Percentiles rank a stretch among this genome's conserved stretches.
Conservation (phyloP, 2,113 vertebrate genomes). For the Tragelaphus strepsiceros region DNA sequence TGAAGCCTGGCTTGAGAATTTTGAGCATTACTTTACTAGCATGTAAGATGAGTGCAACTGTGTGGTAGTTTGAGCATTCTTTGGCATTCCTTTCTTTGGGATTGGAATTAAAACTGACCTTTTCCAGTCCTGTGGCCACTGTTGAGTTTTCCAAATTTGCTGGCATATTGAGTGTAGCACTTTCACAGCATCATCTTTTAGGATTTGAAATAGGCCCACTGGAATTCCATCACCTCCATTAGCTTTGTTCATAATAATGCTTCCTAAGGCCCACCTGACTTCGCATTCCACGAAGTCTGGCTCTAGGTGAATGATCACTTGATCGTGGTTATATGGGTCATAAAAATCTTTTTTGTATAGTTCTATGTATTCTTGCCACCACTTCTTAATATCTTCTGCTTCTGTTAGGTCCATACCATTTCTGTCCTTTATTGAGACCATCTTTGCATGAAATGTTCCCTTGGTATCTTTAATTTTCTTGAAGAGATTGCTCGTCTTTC, state of each 20-base stretch:
- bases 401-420: not conserved
- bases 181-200: not conserved
- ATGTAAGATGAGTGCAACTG: fast-evolving
- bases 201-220: not conserved
- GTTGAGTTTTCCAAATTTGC: not conserved
- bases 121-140: not conserved
- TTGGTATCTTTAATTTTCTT: not conserved
- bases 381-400: not conserved
- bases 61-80: not conserved
- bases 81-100: not conserved
- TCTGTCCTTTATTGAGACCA: not conserved
- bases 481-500: not conserved
- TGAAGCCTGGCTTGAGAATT: not conserved
- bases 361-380: not conserved
- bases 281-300: not conserved
- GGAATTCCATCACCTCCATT: not conserved
- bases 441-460: not conserved
- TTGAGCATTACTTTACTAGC: not conserved
- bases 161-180: not conserved
- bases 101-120: not conserved
- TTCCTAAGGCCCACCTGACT: not conserved
- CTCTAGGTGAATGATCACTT: not conserved
- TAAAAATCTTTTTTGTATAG: not conserved
- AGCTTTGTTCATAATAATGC: not conserved
- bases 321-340: not conserved